These are phyloP conservation scores for Lepidurus couesii DNA, from an alignment of 1,140 invertebrate species.

Conservation along the genomic window DNA sequence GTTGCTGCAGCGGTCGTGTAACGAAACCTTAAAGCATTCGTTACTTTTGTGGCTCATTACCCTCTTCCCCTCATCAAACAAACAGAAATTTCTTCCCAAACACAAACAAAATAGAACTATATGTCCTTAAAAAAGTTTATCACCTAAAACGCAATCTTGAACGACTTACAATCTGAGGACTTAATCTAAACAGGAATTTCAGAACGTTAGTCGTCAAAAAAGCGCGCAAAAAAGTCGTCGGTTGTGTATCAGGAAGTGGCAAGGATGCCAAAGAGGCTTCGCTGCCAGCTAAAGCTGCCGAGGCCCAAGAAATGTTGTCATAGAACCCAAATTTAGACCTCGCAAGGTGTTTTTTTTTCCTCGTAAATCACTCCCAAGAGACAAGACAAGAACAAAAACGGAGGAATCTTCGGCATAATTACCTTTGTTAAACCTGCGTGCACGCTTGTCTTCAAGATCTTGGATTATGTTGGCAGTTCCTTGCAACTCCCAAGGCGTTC, in stretches of 20 bases:
- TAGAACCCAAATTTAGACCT: slow-evolving; percentile 3
- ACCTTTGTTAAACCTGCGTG: slow-evolving; percentile 57
- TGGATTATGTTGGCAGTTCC: slow-evolving; percentile 43
- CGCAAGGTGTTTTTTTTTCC: neutral
- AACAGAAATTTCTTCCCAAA: neutral
- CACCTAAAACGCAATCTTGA: neutral
- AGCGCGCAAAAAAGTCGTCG: neutral
- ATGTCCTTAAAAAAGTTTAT: neutral
- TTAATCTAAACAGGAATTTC: too few relatives aligned
- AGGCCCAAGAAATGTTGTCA: slow-evolving; percentile 6
- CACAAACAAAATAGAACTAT: neutral
- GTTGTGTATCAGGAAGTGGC: slow-evolving; percentile 5
- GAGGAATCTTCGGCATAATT: slow-evolving; percentile 39
- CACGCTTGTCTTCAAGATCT: slow-evolving; percentile 45
- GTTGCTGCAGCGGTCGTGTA: neutral
- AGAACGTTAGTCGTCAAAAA: neutral
- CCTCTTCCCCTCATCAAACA: neutral
- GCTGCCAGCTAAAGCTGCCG: neutral
- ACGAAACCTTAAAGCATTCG: neutral
- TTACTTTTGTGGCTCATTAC: neutral
- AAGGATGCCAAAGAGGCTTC: neutral
- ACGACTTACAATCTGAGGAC: neutral
- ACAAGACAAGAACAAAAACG: slow-evolving; percentile 16
- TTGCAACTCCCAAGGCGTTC: slow-evolving; percentile 28
- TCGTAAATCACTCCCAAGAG: neutral